Conservation (phyloP, 2,797 vertebrate genomes). For the Hyperoplus lanceolatus region DNA sequence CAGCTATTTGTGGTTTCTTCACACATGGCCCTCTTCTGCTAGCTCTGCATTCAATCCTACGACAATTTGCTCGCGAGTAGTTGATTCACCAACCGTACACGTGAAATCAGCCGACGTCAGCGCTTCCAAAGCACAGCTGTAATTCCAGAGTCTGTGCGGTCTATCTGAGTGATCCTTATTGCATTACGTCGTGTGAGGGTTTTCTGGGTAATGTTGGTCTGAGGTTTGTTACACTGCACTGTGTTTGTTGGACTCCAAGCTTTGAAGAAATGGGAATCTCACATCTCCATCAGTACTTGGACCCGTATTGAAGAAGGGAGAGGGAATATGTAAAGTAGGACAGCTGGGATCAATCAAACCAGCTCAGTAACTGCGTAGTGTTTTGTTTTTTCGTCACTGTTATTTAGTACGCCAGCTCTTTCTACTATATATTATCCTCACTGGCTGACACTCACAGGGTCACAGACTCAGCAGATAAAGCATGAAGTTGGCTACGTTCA, state of each 20-base stretch:
- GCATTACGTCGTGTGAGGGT: slow-evolving; percentile 1
- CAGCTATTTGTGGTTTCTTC: slow-evolving; percentile 30
- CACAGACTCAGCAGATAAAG: slow-evolving; percentile 65
- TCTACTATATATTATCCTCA: slow-evolving; percentile 44
- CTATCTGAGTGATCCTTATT: slow-evolving; percentile 11
- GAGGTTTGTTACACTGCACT: slow-evolving; percentile 22
- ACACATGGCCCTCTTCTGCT: slow-evolving; percentile 12
- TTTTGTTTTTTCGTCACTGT: slow-evolving; percentile 48
- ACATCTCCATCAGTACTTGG: slow-evolving; percentile 41
- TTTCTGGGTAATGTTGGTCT: slow-evolving; percentile 34
- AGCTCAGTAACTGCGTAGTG: slow-evolving; percentile 5
- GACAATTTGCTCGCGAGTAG: slow-evolving; percentile 4
- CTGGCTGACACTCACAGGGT: slow-evolving; percentile 28
- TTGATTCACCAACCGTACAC: slow-evolving; percentile 12
- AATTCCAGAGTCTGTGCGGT: slow-evolving; percentile 15
- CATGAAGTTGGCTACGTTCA: slow-evolving; percentile 52
- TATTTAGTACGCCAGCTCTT: slow-evolving; percentile 40
- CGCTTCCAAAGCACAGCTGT: slow-evolving; percentile 34
- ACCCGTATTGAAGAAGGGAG: slow-evolving; percentile 3
- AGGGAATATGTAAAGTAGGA: slow-evolving; percentile 34
- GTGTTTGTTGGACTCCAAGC: slow-evolving; percentile 30
- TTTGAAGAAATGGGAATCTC: slow-evolving; percentile 32
- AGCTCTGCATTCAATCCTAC: neutral
- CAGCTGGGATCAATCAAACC: slow-evolving; percentile 44
- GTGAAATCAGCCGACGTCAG: slow-evolving; percentile 1